Percentiles rank a stretch among this genome's conserved stretches.
Conservation (phyloP, 2,113 vertebrate genomes). For the Mungos mungo region DNA sequence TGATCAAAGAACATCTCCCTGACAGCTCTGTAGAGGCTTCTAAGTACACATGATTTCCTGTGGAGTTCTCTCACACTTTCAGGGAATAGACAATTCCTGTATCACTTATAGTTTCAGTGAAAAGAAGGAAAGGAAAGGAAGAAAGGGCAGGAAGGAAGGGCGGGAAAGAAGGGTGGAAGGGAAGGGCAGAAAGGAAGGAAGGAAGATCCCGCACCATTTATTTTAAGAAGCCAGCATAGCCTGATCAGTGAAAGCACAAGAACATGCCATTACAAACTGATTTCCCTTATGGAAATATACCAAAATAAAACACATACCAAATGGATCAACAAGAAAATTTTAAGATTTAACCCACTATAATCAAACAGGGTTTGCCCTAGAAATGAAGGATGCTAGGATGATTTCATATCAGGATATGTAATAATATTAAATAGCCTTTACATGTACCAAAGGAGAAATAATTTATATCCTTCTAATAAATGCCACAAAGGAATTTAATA, state of each 20-base stretch:
- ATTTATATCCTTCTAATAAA: background rate
- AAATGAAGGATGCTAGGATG: background rate
- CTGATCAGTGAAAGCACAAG: background rate
- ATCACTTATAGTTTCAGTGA: background rate
- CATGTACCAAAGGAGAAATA: background rate
- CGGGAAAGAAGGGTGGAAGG: too few relatives aligned
- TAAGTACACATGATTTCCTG: background rate
- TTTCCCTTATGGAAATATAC: background rate
- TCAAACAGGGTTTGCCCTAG: background rate
- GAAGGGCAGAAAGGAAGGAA: too few relatives aligned
- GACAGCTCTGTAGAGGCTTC: background rate
- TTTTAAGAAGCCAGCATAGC: constrained; percentile 10
- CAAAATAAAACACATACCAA: background rate
- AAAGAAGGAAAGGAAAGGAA: background rate
- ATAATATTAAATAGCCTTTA: background rate
- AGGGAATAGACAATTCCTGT: background rate
- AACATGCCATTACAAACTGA: background rate
- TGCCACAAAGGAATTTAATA: background rate
- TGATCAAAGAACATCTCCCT: background rate
- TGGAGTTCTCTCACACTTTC: background rate
- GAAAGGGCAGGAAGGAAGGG: too few relatives aligned
- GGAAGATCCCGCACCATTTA: background rate
- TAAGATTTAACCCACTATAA: background rate
- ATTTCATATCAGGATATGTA: background rate
- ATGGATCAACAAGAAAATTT: background rate